Evolutionary conservation across 2,113 vertebrate genomes (phyloP), one percentile per base, ranked within the genome.

Genomic region (Aphyosemion australe): DNA sequence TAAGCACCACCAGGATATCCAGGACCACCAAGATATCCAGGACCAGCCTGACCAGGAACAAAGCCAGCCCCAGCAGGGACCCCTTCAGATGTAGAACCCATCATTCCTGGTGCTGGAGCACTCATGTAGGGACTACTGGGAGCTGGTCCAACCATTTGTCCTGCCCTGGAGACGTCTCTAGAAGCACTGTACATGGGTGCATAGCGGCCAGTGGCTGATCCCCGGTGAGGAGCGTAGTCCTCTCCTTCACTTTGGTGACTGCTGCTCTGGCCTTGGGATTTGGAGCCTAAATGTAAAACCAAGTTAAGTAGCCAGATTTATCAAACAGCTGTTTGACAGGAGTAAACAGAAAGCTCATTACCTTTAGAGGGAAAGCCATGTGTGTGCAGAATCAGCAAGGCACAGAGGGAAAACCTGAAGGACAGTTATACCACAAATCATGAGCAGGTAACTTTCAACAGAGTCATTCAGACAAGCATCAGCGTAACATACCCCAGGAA

Each of bases 351-450:
- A 13, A 2, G 10, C 18, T 1, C 34, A 26, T 46, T 42, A 82
- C 72, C 79, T 58, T 64, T 54, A 5, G 64, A 1, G 20, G 78
- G 78, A 3, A 48, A 0, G 1, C 75, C 45, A 42, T 34, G 51
- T 5, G 52, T 11, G 10, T 31, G 20, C 48, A 48, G 39, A 49
- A 69, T 8, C 41, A 87, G 69, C 73, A 75, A 9, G 37, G 49
- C 67, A 60, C 69, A 56, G 43, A 80, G 43, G 14, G 42, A 63
- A 58, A 5, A 18, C 68, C 79, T 84, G 34, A 20, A 69, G 45
- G 0, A 21, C 6, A 15, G 34, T 15, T 0, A 45, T 15, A 13
- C n/a, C n/a, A n/a, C n/a, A 45, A 6, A 14, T 15, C 14, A 45
- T 14, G 3, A 45, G 9, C 34, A 26, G 5, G 26, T 26, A 26